phyloP scores from a whole-genome alignment of 2,113 vertebrate species.

The Dipodomys spectabilis region DNA sequence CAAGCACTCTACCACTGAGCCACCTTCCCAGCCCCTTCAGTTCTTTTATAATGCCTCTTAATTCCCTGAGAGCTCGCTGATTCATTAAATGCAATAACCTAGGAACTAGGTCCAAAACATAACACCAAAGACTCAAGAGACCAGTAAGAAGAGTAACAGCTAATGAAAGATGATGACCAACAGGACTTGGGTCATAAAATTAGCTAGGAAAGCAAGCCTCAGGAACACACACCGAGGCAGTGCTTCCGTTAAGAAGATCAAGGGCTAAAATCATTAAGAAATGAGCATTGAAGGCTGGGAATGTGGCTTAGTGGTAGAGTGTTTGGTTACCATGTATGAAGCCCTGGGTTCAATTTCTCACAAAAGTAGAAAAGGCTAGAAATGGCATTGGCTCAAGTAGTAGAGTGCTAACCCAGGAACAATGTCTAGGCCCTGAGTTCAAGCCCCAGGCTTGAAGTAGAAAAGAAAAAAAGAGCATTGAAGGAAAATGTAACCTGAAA shows the following conservation, averaged over 20 bases:
- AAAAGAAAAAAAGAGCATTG: neutral
- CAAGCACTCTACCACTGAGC: too few species aligned
- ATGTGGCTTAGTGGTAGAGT: too few species aligned
- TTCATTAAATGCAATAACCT: constrained; percentile 1
- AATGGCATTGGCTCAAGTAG: too few species aligned
- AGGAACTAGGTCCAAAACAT: neutral
- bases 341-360: too few species aligned
- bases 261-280: too few species aligned
- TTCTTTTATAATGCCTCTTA: neutral
- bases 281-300: too few species aligned
- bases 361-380: too few species aligned
- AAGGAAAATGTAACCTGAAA: constrained; percentile 46
- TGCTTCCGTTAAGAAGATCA: neutral
- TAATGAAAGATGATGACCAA: constrained; percentile 2
- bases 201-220: neutral
- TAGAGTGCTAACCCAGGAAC: too few species aligned
- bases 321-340: too few species aligned
- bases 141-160: neutral
- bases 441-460: too few species aligned
- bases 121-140: neutral
- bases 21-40: too few species aligned
- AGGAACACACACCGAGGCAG: neutral
- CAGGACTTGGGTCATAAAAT: neutral
- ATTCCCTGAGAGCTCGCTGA: neutral
- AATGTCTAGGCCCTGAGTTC: too few species aligned